Base-by-base conservation (phyloP, 2,797 vertebrate species). In the Yasuhikotakia modesta region DNA sequence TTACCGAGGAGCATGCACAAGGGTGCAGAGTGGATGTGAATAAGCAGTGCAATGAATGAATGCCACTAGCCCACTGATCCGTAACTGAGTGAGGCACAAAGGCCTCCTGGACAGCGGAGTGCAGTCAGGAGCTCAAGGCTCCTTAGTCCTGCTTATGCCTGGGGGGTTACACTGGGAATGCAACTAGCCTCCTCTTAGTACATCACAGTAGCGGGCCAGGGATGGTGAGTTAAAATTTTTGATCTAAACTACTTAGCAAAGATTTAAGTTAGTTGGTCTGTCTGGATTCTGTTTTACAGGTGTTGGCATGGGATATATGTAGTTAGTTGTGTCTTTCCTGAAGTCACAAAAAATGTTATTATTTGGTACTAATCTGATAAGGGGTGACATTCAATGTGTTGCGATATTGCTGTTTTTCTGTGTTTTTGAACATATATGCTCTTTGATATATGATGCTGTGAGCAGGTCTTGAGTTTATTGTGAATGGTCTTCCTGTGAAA, bases 71-170 rank as follows among this genome's bases (percentile, higher is more conserved):
- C 69, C 76, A 67, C 68, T 87, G 85, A 87, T 82, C 84, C 80
- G 76, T 84, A 78, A 82, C 79, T 85, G 81, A 86, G 76, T 82
- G 78, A 63, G 78, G 81, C 78, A 85, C 86, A 86, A 85, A 86
- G 81, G 66, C 83, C 85, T 82, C 85, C 84, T 58, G 76, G 72
- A 69, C 79, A 65, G 82, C 17, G 46, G 73, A 67, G 81, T n/a
- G 55, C 75, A 61, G 78, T 46, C 79, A 4, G 77, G 57, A 71
- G 27, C 77, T 48, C 27, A 22, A 45, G 10, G 57, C 79, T 79
- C 80, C 78, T 82, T 58, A 46, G 60, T 27, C 43, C 63, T 27
- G 58, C 60, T n/a, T 30, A 64, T 46, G 67, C 57, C 52, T 3
- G 19, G 30, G 55, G 67, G 50, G 46, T 35, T 57, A 55, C 46